Conservation (phyloP, 2,888 invertebrate genomes). For the Standfussiana lucernea region DNA sequence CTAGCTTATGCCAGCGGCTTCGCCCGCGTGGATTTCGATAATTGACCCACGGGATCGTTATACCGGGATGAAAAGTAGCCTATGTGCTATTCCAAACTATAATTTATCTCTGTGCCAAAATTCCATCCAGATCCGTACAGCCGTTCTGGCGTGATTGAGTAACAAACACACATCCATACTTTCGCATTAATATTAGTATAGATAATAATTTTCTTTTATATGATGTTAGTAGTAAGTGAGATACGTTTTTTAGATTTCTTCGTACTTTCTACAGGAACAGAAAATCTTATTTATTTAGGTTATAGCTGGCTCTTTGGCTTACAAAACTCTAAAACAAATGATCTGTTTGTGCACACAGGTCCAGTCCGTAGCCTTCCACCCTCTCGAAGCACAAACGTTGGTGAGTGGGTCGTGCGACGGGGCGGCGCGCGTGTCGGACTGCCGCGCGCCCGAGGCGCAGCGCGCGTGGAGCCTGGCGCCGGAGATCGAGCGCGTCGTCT, state of each 20-base stretch:
- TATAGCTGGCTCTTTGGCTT: background rate
- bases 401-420: conserved; percentile 96
- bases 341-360: conserved; percentile 82
- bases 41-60: too few relatives aligned
- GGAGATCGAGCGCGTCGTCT: conserved; percentile 96
- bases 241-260: background rate
- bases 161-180: too few relatives aligned
- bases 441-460: conserved; percentile 91
- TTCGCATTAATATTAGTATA: too few relatives aligned
- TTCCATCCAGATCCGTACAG: too few relatives aligned
- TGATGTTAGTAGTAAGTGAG: background rate
- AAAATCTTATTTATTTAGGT: background rate
- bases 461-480: conserved; percentile 94
- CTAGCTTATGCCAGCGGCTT: too few relatives aligned
- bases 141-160: too few relatives aligned
- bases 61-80: too few relatives aligned
- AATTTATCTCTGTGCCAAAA: too few relatives aligned
- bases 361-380: conserved; percentile 96
- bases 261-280: background rate
- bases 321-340: background rate
- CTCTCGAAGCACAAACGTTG: conserved; percentile 95
- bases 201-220: too few relatives aligned
- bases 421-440: conserved; percentile 95
- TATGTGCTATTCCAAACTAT: too few relatives aligned
- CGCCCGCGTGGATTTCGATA: too few relatives aligned